Base-by-base conservation (phyloP, 2,888 invertebrate species). In the Caenorhabditis virilis region DNA sequence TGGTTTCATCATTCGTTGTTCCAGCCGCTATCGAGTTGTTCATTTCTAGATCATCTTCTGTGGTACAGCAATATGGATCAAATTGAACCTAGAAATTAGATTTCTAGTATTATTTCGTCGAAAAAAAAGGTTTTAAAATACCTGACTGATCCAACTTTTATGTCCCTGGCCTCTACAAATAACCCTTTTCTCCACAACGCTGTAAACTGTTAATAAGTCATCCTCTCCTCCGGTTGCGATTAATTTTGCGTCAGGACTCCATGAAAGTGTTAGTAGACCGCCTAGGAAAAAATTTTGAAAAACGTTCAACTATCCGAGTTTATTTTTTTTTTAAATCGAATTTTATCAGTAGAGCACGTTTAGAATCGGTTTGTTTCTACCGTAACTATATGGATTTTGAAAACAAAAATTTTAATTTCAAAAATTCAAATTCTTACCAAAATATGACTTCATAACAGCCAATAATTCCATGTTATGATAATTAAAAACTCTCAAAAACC, bases 91-190 rank as follows among this genome's bases (percentile, higher is more conserved):
- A 18, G 16, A 20, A 22, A 11, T 22, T 33, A 22, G 0, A n/a
- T 49, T 11, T 4, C 13, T 13, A 5, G 9, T 49, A 22, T 36
- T 27, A 5, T 15, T 9, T 13, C 13, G 13, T 30, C 13, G 5
- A 47, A 30, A 47, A 1, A 16, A 4, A 25, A 95, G 95, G 5
- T 94, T 91, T n/a, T n/a, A n/a, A n/a, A n/a, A n/a, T 20, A 97
- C 95, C 20, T 93, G 92, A 50, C 93, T 92, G 18, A 98, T 94
- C 98, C 98, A 98, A 55, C 95, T 95, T 76, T 92, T 89, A 85
- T 97, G 97, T 0, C 97, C 98, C 83, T 95, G 94, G 0, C 95
- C 97, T 39, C 98, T 87, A n/a, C 95, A 97, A 7, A 98, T 91
- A 9, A 81, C 79, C 49, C 79, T 51, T 38, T 74, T 69, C 83